phyloP scores from a whole-genome alignment of 2,113 vertebrate genomes.

The Alectura lathami region DNA sequence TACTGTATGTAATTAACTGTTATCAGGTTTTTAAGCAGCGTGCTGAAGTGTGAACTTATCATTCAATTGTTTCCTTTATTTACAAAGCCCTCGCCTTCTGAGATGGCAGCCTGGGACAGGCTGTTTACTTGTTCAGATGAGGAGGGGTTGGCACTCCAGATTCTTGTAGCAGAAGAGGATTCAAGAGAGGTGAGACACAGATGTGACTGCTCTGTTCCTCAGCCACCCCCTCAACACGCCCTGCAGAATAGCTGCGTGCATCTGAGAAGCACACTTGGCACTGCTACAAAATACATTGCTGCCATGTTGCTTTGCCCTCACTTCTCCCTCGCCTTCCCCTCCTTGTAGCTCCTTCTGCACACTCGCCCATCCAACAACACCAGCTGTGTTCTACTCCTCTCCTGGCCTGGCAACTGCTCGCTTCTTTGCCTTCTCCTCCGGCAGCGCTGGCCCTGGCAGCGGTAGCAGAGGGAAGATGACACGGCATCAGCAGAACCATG shows the following conservation, averaged over 20 bases:
- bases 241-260: not conserved
- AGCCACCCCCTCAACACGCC: not conserved
- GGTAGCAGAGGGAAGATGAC: not conserved
- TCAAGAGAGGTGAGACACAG: not conserved
- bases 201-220: not conserved
- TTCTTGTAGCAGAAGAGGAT: conserved; percentile 44
- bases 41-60: conserved; percentile 78
- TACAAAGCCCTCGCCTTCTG: conserved; percentile 62
- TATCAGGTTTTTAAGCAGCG: conserved; percentile 72
- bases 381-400: not conserved
- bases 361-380: not conserved
- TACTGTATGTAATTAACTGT: conserved; percentile 64
- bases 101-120: conserved; percentile 48
- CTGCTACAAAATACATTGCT: not conserved
- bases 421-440: not conserved
- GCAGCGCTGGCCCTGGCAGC: not conserved
- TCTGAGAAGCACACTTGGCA: not conserved
- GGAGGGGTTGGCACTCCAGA: conserved; percentile 19
- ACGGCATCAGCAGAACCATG: not conserved
- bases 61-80: conserved; percentile 78
- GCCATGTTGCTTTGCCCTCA: not conserved
- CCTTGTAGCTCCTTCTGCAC: not conserved
- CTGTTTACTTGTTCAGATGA: conserved; percentile 68
- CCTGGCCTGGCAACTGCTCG: not conserved
- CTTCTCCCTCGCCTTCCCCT: not conserved